These are phyloP conservation scores for Apis mellifera DNA, from an alignment of 1,140 invertebrate species.

Conservation along the genomic window DNA sequence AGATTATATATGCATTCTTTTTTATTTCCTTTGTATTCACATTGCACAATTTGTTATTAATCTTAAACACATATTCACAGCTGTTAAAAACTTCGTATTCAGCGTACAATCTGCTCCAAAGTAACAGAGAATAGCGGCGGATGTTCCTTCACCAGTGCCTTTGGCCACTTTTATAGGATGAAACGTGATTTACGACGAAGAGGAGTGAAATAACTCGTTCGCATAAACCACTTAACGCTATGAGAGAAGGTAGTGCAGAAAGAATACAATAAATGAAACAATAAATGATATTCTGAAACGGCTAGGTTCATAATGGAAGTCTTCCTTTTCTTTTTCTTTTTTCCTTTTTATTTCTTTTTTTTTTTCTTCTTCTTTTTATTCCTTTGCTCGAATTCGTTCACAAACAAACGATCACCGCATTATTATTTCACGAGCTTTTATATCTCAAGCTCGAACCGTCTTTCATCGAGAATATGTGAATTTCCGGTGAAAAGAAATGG, in stretches of 20 bases:
- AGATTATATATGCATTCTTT: too few species aligned
- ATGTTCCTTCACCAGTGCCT: not conserved
- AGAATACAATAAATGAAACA: not conserved
- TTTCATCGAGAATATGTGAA: too few species aligned
- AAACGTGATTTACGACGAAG: not conserved
- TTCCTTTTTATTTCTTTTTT: too few species aligned
- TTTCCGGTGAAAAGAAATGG: too few species aligned
- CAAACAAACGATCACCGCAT: too few species aligned
- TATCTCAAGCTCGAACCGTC: too few species aligned
- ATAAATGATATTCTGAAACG: not conserved
- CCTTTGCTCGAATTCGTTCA: too few species aligned
- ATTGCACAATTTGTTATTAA: too few species aligned
- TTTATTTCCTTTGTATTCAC: too few species aligned
- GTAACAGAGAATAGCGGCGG: not conserved
- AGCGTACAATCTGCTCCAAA: slow-evolving; percentile 48
- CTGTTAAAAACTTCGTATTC: slow-evolving; percentile 60
- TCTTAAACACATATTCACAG: slow-evolving; percentile 5
- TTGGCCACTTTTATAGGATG: too few species aligned
- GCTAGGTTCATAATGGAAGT: not conserved
- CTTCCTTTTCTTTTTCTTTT: not conserved
- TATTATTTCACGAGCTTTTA: too few species aligned
- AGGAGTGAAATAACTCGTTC: not conserved
- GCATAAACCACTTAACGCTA: not conserved
- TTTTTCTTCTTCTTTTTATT: too few species aligned
- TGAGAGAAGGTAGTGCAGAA: not conserved